Evolutionary conservation across 2,113 vertebrate species (phyloP).

Genomic region (Pardalotus punctatus): DNA sequence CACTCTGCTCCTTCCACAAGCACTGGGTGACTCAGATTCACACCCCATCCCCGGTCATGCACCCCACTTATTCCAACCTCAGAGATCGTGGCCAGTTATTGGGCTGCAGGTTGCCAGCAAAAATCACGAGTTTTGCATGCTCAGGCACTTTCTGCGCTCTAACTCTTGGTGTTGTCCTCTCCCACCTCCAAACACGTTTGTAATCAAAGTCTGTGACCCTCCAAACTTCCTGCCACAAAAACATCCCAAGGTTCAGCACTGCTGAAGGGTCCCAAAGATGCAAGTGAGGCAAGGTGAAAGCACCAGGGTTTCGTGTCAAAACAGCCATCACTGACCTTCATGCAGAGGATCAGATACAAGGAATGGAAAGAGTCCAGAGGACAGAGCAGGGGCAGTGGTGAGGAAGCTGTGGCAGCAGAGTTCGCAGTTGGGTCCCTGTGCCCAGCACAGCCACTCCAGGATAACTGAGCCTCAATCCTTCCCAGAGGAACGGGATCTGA

Average conservation of each 20-base stretch:
- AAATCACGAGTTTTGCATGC: not conserved
- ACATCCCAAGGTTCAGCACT: not conserved
- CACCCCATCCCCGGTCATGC: not conserved
- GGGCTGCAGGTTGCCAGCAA: not conserved
- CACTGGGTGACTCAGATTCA: not conserved
- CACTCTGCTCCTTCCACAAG: not conserved
- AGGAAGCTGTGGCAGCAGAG: not conserved
- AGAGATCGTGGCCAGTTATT: accelerated
- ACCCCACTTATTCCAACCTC: accelerated
- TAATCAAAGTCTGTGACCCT: not conserved
- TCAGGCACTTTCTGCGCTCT: not conserved
- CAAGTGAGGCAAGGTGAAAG: not conserved
- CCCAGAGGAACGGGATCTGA: not conserved
- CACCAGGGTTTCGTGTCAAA: not conserved
- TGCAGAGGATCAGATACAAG: accelerated
- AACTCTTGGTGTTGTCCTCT: accelerated
- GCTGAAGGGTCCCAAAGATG: not conserved
- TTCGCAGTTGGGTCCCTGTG: not conserved
- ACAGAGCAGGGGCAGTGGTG: accelerated
- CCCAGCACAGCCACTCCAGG: not conserved
- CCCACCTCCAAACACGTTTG: not conserved
- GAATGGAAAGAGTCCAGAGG: not conserved
- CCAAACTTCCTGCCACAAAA: not conserved
- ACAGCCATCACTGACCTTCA: not conserved
- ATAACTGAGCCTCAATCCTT: not conserved